Evolutionary conservation across 2,888 invertebrate species (phyloP).

Genomic region (Dynastes hyllus): DNA sequence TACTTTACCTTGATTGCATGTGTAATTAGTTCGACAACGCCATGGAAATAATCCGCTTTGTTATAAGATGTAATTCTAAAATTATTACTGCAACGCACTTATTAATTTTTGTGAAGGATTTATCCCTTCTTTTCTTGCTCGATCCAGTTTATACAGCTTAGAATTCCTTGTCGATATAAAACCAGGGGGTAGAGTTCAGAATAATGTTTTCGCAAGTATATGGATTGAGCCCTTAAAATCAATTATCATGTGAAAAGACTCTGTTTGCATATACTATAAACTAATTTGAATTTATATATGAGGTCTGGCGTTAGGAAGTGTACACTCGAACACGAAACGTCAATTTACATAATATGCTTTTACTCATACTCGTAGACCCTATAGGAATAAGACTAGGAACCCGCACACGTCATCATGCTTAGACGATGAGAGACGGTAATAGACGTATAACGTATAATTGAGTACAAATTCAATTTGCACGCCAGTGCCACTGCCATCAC

Average conservation of each 20-base stretch:
- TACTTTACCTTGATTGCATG: too few species aligned
- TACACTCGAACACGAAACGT: not conserved
- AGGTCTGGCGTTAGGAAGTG: not conserved
- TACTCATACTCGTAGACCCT: not conserved
- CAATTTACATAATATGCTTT: slow-evolving; percentile 12
- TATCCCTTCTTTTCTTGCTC: too few species aligned
- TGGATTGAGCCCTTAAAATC: not conserved
- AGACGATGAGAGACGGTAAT: slow-evolving; percentile 3
- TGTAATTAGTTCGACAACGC: too few species aligned
- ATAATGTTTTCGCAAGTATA: too few species aligned
- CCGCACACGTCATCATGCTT: not conserved
- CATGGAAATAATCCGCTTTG: too few species aligned
- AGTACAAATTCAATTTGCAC: slow-evolving; percentile 17
- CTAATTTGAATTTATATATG: slow-evolving; percentile 41
- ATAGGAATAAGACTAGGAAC: not conserved
- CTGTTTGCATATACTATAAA: slow-evolving; percentile 29
- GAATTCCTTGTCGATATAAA: too few species aligned
- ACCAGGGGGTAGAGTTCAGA: too few species aligned
- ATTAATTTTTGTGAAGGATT: too few species aligned
- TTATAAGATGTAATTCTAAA: too few species aligned
- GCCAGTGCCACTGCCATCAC: not conserved
- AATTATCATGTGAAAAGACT: slow-evolving; percentile 19
- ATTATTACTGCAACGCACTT: too few species aligned
- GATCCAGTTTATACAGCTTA: too few species aligned
- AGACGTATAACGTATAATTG: slow-evolving; percentile 4